phyloP scores from a whole-genome alignment of 2,797 vertebrate species.

The Scarus forsteni region DNA sequence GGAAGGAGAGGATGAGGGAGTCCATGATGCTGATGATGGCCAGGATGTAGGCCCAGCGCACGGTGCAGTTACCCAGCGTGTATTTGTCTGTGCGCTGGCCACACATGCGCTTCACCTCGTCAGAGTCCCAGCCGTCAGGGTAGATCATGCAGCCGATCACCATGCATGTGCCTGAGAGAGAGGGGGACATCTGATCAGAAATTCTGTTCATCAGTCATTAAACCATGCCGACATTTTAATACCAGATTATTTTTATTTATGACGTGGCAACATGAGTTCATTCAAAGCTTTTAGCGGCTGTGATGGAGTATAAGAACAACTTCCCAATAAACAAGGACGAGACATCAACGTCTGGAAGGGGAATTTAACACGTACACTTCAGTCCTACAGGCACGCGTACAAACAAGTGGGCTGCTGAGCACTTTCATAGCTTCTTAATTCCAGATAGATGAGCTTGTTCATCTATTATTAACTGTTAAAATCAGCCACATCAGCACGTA shows the following conservation, averaged over 20 bases:
- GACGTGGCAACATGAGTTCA: background rate
- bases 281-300: slow-evolving; percentile 5
- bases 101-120: slow-evolving; percentile 93
- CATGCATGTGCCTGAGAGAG: slow-evolving; percentile 89
- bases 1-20: slow-evolving; percentile 92
- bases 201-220: background rate
- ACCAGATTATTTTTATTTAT: no score
- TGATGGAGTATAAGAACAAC: background rate
- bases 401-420: slow-evolving; percentile 51
- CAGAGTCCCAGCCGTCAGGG: slow-evolving; percentile 97
- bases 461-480: slow-evolving; percentile 74
- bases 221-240: background rate
- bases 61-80: slow-evolving; percentile 94
- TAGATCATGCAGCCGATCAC: slow-evolving; percentile 98
- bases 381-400: slow-evolving; percentile 3
- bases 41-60: slow-evolving; percentile 99
- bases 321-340: background rate
- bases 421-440: slow-evolving; percentile 53
- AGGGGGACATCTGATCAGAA: background rate
- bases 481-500: slow-evolving; percentile 26
- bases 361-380: slow-evolving; percentile 18
- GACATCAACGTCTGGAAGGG: background rate
- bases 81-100: slow-evolving; percentile 97
- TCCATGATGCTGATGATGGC: slow-evolving; percentile 98
- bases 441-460: slow-evolving; percentile 34